Percentiles rank a stretch among this genome's conserved stretches.
Conservation (phyloP, 2,113 vertebrate genomes). For the Leuciscus idus region DNA sequence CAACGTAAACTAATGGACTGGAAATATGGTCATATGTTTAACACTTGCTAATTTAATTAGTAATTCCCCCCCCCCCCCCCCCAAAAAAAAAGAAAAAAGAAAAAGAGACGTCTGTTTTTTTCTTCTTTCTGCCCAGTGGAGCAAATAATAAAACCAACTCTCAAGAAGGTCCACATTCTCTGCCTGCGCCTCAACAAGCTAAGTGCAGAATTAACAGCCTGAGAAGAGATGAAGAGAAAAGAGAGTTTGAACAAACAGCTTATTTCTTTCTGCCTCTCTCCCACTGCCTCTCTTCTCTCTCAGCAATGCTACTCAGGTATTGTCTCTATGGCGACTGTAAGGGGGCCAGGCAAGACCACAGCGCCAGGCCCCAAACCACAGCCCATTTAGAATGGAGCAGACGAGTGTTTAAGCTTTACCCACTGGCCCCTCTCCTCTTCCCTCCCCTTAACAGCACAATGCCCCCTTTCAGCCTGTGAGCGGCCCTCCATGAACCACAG, state of each 20-base stretch:
- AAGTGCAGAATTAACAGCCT: conserved; percentile 57
- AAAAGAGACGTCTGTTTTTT: neutral
- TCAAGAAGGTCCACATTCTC: conserved; percentile 51
- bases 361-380: conserved; percentile 58
- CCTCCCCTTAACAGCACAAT: conserved; percentile 71
- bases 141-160: conserved; percentile 42
- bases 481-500: conserved; percentile 64
- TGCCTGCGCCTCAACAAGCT: conserved; percentile 46
- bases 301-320: conserved; percentile 51
- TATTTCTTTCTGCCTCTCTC: conserved; percentile 3
- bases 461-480: conserved; percentile 73
- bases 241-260: conserved; percentile 33
- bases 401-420: conserved; percentile 68
- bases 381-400: conserved; percentile 68
- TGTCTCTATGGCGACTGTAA: conserved; percentile 58
- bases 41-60: conserved; percentile 58
- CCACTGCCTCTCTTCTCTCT: conserved; percentile 28
- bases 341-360: conserved; percentile 64
- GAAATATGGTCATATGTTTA: conserved; percentile 46
- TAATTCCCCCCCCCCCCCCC: conserved; percentile 28
- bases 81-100: neutral
- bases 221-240: conserved; percentile 43
- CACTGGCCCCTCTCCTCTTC: conserved; percentile 62
- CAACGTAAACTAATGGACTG: conserved; percentile 43
- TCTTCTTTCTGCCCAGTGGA: conserved; percentile 50